Evolutionary conservation across 2,888 invertebrate species (phyloP).

Genomic region (Pristionchus japonicus): DNA sequence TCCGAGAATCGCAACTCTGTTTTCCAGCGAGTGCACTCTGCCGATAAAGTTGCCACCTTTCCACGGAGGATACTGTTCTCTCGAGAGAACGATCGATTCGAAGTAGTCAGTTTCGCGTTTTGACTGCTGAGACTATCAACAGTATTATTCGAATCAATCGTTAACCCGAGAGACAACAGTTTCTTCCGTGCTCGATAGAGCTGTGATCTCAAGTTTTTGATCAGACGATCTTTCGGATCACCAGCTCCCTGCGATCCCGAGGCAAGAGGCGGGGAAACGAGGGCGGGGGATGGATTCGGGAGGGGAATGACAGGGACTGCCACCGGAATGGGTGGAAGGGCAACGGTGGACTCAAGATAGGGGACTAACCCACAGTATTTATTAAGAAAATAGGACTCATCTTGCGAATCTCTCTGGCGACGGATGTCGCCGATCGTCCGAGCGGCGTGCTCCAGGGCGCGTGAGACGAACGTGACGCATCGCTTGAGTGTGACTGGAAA

Average conservation of each 20-base stretch:
- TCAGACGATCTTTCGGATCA: background rate
- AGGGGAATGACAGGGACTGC: background rate
- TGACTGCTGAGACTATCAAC: background rate
- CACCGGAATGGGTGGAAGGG: background rate
- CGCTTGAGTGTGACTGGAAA: too few species aligned
- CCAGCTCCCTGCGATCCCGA: background rate
- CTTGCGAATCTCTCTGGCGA: background rate
- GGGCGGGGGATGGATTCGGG: background rate
- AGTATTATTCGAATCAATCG: background rate
- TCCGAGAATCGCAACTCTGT: background rate
- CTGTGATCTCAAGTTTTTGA: background rate
- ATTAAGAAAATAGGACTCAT: background rate
- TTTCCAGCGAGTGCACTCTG: background rate
- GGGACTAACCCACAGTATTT: background rate
- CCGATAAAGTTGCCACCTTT: background rate
- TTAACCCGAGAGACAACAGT: background rate
- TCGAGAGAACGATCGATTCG: background rate
- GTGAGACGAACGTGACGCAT: background rate
- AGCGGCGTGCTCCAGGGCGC: background rate
- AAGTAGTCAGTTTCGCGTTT: background rate
- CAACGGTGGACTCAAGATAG: background rate
- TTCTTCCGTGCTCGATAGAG: conserved; percentile 18
- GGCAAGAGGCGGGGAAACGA: background rate
- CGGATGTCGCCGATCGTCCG: background rate
- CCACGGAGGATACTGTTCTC: background rate